A percentile compares a stretch with the other conserved stretches of the same genome.
Evolutionary conservation across 2,797 vertebrate species (phyloP).

Genomic region (Fringilla coelebs): DNA sequence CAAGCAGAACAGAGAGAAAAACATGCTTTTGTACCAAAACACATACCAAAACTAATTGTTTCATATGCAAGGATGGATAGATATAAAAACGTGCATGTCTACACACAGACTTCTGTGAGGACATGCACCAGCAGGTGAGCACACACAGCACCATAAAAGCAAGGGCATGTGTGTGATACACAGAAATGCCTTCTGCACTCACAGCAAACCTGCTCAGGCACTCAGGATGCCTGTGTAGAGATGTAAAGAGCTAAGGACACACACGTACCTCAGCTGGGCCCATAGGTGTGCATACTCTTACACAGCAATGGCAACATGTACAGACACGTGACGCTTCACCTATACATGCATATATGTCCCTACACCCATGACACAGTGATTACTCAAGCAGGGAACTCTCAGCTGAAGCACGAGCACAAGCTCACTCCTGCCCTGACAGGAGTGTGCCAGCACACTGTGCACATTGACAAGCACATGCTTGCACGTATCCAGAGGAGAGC

Average conservation of each 20-base stretch:
- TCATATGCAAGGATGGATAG: neutral
- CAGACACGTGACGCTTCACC: neutral
- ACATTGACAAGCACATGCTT: neutral
- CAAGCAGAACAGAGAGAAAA: neutral
- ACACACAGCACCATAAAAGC: neutral
- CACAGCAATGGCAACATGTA: fast-evolving
- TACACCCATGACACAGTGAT: neutral
- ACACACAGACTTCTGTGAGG: neutral
- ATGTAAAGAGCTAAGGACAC: neutral
- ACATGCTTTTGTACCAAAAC: neutral
- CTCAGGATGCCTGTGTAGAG: fast-evolving
- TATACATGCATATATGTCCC: neutral
- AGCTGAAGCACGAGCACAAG: neutral
- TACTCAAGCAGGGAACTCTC: neutral
- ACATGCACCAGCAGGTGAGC: neutral
- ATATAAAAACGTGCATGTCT: neutral
- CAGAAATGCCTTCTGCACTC: neutral
- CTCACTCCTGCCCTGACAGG: neutral
- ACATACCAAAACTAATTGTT: neutral
- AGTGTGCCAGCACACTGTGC: neutral
- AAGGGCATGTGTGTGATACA: neutral
- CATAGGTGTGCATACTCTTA: neutral
- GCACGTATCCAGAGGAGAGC: neutral
- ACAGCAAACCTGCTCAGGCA: neutral
- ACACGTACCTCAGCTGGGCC: neutral